Evolutionary conservation across 2,888 invertebrate species (phyloP).

Genomic region (Panorpa germanica): DNA sequence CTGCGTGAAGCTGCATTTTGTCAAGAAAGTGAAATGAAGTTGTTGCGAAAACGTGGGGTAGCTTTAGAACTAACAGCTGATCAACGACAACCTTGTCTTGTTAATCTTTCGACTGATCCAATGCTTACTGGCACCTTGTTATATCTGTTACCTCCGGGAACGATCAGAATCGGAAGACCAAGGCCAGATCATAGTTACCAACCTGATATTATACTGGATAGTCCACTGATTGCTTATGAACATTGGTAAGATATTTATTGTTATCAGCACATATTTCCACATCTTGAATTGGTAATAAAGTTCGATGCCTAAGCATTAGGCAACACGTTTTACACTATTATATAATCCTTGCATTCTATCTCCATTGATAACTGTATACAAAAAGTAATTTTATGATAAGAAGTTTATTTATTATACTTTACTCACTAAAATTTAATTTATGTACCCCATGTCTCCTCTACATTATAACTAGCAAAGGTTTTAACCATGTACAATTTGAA

Average conservation of each 20-base stretch:
- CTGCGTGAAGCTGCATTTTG: slow-evolving; percentile 25
- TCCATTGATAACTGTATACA: slow-evolving; percentile 3
- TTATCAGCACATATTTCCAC: too few relatives aligned
- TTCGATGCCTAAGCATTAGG: neutral
- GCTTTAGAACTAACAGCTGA: slow-evolving; percentile 27
- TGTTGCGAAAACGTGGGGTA: slow-evolving; percentile 33
- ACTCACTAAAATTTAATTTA: neutral
- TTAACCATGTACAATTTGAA: slow-evolving; percentile 3
- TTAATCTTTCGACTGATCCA: slow-evolving; percentile 43
- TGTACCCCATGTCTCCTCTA: too few relatives aligned
- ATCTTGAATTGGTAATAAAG: neutral
- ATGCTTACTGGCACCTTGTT: slow-evolving; percentile 33
- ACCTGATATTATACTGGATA: slow-evolving; percentile 37
- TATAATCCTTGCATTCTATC: slow-evolving; percentile 4
- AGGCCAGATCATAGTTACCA: slow-evolving; percentile 17
- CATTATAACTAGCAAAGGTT: too few relatives aligned
- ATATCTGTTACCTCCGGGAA: slow-evolving; percentile 21
- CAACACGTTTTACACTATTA: slow-evolving; percentile 3
- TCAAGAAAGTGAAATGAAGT: slow-evolving; percentile 23
- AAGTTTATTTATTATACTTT: slow-evolving; percentile 2
- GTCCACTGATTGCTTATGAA: slow-evolving; percentile 35
- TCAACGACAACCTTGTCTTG: slow-evolving; percentile 31
- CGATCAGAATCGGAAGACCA: slow-evolving; percentile 19
- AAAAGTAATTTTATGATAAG: slow-evolving; percentile 10
- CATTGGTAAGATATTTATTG: slow-evolving; percentile 37